Evolutionary conservation across 1,140 invertebrate genomes (phyloP), one percentile per base, ranked within the genome.

Genomic region (Drosophila ficusphila): DNA sequence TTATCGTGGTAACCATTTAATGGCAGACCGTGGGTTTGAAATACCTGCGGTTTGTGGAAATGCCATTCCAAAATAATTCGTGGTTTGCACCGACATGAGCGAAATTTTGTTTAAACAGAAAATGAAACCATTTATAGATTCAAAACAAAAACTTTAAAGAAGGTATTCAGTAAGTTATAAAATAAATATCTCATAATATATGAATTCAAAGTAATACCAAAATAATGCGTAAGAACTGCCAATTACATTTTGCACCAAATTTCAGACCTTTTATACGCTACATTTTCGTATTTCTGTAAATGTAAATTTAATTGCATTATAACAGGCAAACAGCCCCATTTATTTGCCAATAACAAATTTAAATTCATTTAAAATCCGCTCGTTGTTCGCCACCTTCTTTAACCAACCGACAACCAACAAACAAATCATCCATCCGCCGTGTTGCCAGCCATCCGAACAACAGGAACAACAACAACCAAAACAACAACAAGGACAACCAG

Each of bases 11-110:
- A 19, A 52, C 34, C 65, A 70, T 57, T 34, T 42, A 42, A 57
- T 57, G 44, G 27, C 21, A 27, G 25, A 31, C 21, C 48, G 41
- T 38, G 61, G 58, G 69, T 73, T 73, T 73, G 48, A 64, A 73
- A 73, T 73, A 64, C 47, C 53, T 73, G 70, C 57, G 70, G 70
- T 64, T 64, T 72, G 62, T n/a, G 60, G 19, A 18, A 23, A 31
- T 49, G 42, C 36, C 38, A 25, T 38, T 19, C 68, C 36, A 33
- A 73, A 73, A 73, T 73, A 33, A 47, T 73, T 73, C 69, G 70
- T 60, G 57, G 56, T 54, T 73, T 48, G 25, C 27, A 16, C 38
- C 21, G 14, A 60, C 57, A 58, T 42, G 29, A 23, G 41, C 56
- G 33, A 34, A 25, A 5, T 42, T 33, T 58, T n/a, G 38, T 6